Conservation (phyloP, 2,888 invertebrate species). For the Diplolepis rosae region DNA sequence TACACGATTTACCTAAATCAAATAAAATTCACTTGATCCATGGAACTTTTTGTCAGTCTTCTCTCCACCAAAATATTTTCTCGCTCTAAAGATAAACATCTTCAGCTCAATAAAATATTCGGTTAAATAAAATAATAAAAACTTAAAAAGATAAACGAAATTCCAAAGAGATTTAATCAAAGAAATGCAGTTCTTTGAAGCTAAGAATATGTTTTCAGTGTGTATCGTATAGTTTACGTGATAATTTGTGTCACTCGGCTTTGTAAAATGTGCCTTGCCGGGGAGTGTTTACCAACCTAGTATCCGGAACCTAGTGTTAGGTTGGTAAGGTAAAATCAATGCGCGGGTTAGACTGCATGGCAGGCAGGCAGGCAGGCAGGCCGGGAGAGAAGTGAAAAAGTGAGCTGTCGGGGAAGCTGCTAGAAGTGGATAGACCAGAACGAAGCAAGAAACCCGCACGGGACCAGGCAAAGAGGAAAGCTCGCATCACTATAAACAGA, state of each 20-base stretch:
- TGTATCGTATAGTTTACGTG: too few species aligned
- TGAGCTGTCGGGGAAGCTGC: conserved; percentile 46
- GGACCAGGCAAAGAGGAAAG: conserved; percentile 28
- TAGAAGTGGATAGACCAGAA: conserved; percentile 14
- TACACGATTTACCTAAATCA: too few species aligned
- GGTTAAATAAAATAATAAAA: too few species aligned
- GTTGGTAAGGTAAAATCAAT: conserved; percentile 60
- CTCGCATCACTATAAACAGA: conserved; percentile 28
- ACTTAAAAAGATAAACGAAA: too few species aligned
- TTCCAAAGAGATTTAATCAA: too few species aligned
- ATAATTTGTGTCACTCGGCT: not conserved
- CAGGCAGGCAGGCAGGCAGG: conserved; percentile 31
- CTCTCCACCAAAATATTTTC: too few species aligned
- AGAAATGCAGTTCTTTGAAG: too few species aligned
- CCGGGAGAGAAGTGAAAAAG: conserved; percentile 52
- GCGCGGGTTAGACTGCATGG: conserved; percentile 49
- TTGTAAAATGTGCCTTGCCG: conserved; percentile 36
- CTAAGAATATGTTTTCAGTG: too few species aligned
- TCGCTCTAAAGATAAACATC: too few species aligned
- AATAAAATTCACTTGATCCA: too few species aligned
- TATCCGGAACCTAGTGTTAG: conserved; percentile 46
- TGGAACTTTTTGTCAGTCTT: too few species aligned
- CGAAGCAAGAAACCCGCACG: conserved; percentile 3
- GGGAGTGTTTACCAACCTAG: conserved; percentile 55
- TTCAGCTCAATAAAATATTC: too few species aligned